Conservation (phyloP, 2,797 vertebrate species). For the Jordanella pulchra region DNA sequence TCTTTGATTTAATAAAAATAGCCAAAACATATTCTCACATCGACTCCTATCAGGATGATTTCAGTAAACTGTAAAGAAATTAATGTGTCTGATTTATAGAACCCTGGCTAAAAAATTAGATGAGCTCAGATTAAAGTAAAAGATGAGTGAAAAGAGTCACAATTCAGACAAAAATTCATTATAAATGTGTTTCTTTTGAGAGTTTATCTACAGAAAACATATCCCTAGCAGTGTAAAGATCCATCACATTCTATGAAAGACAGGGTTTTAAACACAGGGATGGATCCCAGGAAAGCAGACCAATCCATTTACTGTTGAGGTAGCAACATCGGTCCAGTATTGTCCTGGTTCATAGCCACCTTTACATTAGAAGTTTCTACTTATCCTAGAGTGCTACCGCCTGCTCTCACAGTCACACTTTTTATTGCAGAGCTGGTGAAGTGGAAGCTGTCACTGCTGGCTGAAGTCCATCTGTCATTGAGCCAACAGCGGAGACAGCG, state of each 20-base stretch:
- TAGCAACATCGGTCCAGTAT: neutral
- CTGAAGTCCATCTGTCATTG: conserved; percentile 46
- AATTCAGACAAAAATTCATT: neutral
- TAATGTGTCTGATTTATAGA: neutral
- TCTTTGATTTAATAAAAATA: too few relatives aligned
- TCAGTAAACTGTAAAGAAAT: neutral
- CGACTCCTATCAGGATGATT: conserved; percentile 17
- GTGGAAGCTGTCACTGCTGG: conserved; percentile 36
- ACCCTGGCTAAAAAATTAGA: neutral
- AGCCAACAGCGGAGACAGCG: conserved; percentile 5
- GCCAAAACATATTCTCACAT: too few relatives aligned
- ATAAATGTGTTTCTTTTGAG: neutral
- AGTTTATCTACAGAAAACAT: neutral
- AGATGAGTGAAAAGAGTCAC: neutral
- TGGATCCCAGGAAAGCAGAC: neutral
- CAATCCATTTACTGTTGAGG: neutral
- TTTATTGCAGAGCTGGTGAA: neutral
- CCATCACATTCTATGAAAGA: neutral
- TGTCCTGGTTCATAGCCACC: neutral
- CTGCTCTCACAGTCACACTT: neutral
- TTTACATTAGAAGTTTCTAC: neutral
- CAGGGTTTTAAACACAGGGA: neutral
- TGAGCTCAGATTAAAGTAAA: neutral
- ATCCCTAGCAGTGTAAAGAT: neutral
- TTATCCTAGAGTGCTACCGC: too few relatives aligned